Conservation (phyloP, 2,113 vertebrate genomes). For the Lanius collurio region DNA sequence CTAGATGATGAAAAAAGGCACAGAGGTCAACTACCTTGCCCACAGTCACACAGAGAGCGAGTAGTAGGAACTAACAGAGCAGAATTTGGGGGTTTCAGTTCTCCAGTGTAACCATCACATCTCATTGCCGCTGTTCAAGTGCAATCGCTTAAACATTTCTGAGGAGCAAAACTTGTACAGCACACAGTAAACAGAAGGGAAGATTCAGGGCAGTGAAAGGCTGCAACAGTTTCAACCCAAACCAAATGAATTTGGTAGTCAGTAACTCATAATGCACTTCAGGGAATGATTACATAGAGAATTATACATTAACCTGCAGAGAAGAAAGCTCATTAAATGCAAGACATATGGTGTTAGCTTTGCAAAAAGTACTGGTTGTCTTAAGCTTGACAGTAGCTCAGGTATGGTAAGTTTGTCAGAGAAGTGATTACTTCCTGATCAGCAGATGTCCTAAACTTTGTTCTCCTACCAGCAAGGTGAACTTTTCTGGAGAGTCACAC, state of each 20-base stretch:
- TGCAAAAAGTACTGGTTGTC: not conserved
- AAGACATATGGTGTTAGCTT: not conserved
- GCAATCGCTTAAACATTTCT: not conserved
- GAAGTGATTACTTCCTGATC: not conserved
- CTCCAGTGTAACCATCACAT: not conserved
- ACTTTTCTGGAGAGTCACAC: not conserved
- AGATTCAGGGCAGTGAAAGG: not conserved
- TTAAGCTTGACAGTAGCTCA: not conserved
- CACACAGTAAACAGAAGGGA: not conserved
- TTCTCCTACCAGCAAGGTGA: not conserved
- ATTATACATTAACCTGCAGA: not conserved
- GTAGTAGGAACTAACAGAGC: not conserved
- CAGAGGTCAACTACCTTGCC: constrained; percentile 5
- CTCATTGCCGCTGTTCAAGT: not conserved
- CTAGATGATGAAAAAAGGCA: constrained; percentile 48
- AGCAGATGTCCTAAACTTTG: not conserved
- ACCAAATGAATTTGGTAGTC: not conserved
- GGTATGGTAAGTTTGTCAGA: not conserved
- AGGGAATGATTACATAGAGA: not conserved
- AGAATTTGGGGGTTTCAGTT: not conserved
- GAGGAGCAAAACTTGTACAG: not conserved
- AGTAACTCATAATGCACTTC: constrained; percentile 38
- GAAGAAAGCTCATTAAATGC: not conserved
- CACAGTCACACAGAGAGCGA: not conserved
- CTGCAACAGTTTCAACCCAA: not conserved